phyloP scores from a whole-genome alignment of 2,113 vertebrate species.

The Ramphastos sulfuratus region DNA sequence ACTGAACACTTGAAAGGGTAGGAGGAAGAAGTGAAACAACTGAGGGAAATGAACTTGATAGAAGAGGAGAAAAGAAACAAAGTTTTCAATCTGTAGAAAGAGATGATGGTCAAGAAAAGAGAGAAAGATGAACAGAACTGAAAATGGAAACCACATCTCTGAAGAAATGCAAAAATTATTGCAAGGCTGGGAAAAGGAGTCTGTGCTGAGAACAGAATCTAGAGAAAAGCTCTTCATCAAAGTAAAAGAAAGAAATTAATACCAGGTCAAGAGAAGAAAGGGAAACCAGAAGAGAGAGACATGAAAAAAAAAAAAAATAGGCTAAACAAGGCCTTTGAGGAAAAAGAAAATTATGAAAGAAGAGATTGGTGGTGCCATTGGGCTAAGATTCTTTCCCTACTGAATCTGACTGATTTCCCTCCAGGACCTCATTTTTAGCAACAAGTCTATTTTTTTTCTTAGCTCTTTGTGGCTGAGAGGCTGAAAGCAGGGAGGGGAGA shows the following conservation, averaged over 20 bases:
- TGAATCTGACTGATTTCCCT: not conserved
- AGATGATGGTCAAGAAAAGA: not conserved
- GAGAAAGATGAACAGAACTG: not conserved
- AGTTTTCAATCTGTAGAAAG: not conserved
- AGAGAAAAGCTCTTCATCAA: not conserved
- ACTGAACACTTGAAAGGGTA: not conserved
- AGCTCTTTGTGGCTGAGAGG: not conserved
- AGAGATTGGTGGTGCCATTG: not conserved
- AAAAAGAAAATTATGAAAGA: not conserved
- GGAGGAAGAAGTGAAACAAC: not conserved
- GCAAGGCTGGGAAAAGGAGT: not conserved
- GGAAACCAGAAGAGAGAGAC: not conserved
- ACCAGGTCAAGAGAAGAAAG: not conserved
- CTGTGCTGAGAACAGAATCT: not conserved
- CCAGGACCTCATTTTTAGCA: not conserved
- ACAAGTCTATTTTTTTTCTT: not conserved
- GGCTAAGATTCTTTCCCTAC: not conserved
- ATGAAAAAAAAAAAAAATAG: not conserved
- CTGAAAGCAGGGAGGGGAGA: conserved; percentile 34
- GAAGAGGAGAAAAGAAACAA: not conserved
- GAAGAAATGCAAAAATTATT: not conserved
- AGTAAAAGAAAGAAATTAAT: not conserved
- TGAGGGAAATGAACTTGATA: not conserved
- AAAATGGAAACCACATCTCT: not conserved
- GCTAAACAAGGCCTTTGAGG: not conserved